Base-by-base conservation (phyloP, 1,140 invertebrate species). In the Campoletis sonorensis region DNA sequence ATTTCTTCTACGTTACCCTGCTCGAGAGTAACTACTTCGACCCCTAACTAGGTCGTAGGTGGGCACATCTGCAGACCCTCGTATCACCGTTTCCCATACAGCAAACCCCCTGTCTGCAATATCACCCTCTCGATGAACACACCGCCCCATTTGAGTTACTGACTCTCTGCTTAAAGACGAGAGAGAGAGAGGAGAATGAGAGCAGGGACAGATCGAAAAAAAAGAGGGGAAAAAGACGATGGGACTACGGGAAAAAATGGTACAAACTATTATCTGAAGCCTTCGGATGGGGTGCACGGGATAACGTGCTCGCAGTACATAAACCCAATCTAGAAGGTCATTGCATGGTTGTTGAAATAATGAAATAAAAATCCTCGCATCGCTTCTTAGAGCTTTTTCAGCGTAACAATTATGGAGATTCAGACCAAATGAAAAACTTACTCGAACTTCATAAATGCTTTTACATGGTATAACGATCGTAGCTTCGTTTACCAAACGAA, bases 41-140 rank as follows among this genome's bases (percentile, higher is more conserved):
- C n/a, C 72, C 72, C 49, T 75, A 75, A 75, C 40, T 75, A 49
- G 72, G 72, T 75, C 72, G 72, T 75, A 75, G 72, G 72, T 75
- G 72, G 72, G 21, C 76, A 33, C 58, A 67, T 78, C 76, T 78
- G 72, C 30, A 18, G 45, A 54, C 49, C 49, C 49, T 26, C 45
- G 54, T 75, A 75, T 30, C 72, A 40, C 10, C 49, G 45, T 51
- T 23, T 72, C 37, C 37, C 33, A 37, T 54, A 49, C 45, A 18
- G 49, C 71, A 51, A 68, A 18, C 40, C 8, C 49, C 18, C 26
- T 54, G 26, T 30, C 26, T 75, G 18, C 72, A 54, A 75, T 75
- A 75, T 51, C 72, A 49, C 26, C 49, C 45, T 54, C 72, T 54
- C 49, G 49, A 75, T 54, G 72, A 75, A 75, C 49, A 75, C 8